Evolutionary conservation across 2,113 vertebrate species (phyloP).

Genomic region (Hydrolagus affinis): DNA sequence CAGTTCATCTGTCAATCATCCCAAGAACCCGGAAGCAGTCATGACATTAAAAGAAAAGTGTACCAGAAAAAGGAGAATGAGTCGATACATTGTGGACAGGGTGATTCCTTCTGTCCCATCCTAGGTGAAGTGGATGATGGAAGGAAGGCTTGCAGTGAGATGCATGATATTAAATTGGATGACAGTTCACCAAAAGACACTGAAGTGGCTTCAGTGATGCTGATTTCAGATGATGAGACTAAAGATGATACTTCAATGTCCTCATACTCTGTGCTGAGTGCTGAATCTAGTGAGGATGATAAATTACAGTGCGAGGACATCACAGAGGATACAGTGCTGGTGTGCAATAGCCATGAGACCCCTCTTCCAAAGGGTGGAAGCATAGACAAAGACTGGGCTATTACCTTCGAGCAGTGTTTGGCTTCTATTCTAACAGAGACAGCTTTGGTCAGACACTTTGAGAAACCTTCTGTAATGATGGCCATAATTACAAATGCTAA

Average conservation of each 20-base stretch:
- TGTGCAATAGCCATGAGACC: constrained; percentile 52
- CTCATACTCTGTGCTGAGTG: constrained; percentile 90
- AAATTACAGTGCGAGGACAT: constrained; percentile 96
- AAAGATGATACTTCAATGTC: constrained; percentile 96
- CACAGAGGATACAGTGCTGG: constrained; percentile 81
- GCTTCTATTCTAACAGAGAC: constrained; percentile 90
- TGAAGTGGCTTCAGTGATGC: constrained; percentile 78
- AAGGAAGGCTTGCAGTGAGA: constrained; percentile 42
- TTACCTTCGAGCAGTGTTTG: constrained; percentile 92
- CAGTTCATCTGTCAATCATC: constrained; percentile 58
- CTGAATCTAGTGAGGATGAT: constrained; percentile 83
- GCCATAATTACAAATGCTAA: constrained; percentile 83
- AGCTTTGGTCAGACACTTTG: constrained; percentile 84
- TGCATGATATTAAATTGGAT: constrained; percentile 91
- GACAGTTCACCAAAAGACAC: constrained; percentile 82
- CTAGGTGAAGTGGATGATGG: neutral
- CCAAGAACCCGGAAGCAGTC: constrained; percentile 38
- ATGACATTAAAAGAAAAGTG: constrained; percentile 38
- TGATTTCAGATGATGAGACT: constrained; percentile 86
- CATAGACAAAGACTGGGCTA: constrained; percentile 90
- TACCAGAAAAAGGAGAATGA: constrained; percentile 11
- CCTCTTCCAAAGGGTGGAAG: constrained; percentile 67
- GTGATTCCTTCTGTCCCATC: constrained; percentile 19
- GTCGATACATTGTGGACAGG: constrained; percentile 21
- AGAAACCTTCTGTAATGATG: constrained; percentile 79